A percentile compares a stretch with the other conserved stretches of the same genome.
phyloP scores from a whole-genome alignment of 2,888 invertebrate species.

The Nasonovia ribisnigri region DNA sequence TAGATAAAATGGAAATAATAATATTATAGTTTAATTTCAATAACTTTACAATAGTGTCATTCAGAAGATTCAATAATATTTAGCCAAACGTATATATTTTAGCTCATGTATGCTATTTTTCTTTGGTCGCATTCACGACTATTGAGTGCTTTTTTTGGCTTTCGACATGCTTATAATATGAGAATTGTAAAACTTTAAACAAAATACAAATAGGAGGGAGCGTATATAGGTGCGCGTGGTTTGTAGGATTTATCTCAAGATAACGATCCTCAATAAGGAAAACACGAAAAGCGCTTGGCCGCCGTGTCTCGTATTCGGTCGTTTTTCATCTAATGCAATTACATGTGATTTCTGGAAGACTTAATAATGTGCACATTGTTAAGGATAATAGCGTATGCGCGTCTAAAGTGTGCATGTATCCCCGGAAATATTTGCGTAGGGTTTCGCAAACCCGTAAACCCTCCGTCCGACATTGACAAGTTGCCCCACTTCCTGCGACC shows the following conservation, averaged over 20 bases:
- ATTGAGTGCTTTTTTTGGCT: neutral
- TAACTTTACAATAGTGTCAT: neutral
- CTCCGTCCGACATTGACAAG: constrained; percentile 35
- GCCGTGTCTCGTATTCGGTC: neutral
- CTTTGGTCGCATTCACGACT: neutral
- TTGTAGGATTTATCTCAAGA: neutral
- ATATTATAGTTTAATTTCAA: neutral
- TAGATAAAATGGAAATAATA: neutral
- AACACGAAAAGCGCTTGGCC: neutral
- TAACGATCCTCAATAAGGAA: neutral
- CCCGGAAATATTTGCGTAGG: constrained; percentile 46
- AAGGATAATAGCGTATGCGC: neutral
- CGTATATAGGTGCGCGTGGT: neutral
- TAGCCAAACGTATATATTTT: neutral
- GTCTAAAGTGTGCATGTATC: neutral
- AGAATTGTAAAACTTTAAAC: neutral
- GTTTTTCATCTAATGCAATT: constrained; percentile 29
- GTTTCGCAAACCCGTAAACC: constrained; percentile 54
- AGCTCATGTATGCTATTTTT: too few relatives aligned
- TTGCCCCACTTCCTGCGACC: constrained; percentile 56
- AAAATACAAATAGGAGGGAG: neutral
- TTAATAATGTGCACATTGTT: constrained; percentile 45
- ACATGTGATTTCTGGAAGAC: constrained; percentile 51
- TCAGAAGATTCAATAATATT: neutral
- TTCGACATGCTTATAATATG: neutral